These are phyloP conservation scores for Antennarius striatus DNA, from an alignment of 2,113 vertebrate genomes.

Conservation along the genomic window DNA sequence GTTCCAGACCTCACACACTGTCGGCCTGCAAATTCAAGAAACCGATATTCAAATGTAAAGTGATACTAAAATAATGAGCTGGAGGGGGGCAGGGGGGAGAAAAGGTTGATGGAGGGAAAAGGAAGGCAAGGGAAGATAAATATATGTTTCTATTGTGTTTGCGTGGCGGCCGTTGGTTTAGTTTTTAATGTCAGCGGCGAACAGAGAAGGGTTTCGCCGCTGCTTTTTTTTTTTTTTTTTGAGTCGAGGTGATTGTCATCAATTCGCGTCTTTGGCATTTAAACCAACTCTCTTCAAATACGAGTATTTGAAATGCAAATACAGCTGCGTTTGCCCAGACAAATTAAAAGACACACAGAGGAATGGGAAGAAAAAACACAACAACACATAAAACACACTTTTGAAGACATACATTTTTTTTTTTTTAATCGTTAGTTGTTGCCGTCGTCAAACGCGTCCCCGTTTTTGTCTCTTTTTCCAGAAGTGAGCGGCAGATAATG, in stretches of 20 bases:
- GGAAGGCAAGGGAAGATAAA: slow-evolving; percentile 43
- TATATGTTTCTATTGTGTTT: slow-evolving; percentile 76
- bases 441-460: slow-evolving; percentile 67
- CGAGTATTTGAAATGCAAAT: slow-evolving; percentile 86
- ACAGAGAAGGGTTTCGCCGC: slow-evolving; percentile 38
- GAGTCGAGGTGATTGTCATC: slow-evolving; percentile 82
- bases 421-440: slow-evolving; percentile 60
- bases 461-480: slow-evolving; percentile 19
- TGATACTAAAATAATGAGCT: slow-evolving; percentile 71
- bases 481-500: slow-evolving; percentile 59
- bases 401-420: slow-evolving; percentile 10
- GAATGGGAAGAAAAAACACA: slow-evolving; percentile 38
- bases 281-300: slow-evolving; percentile 80
- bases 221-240: slow-evolving; percentile 54
- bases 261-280: slow-evolving; percentile 83
- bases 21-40: slow-evolving; percentile 47
- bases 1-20: slow-evolving; percentile 51
- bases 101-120: slow-evolving; percentile 37
- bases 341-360: slow-evolving; percentile 73
- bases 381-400: slow-evolving; percentile 40
- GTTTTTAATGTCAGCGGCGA: slow-evolving; percentile 80
- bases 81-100: slow-evolving; percentile 15
- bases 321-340: slow-evolving; percentile 73
- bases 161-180: slow-evolving; percentile 67
- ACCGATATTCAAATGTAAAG: slow-evolving; percentile 77